phyloP scores from a whole-genome alignment of 2,797 vertebrate genomes.

The Diplodus sargus region DNA sequence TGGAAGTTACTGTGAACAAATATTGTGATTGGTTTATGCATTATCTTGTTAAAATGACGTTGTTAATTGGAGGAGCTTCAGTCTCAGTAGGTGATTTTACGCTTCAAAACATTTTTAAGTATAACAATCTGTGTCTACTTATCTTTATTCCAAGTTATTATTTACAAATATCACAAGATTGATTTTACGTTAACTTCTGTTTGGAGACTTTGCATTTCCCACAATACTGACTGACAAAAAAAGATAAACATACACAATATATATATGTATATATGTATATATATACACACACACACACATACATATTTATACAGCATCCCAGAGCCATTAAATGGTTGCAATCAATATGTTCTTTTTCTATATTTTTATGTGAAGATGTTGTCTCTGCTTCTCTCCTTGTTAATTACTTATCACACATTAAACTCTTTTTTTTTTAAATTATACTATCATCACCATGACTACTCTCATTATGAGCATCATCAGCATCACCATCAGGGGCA shows the following conservation, averaged over 20 bases:
- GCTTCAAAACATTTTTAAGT: background rate
- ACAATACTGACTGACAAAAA: no score
- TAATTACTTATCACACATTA: slow-evolving; percentile 1
- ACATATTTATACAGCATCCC: no score
- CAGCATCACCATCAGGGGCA: slow-evolving; percentile 5
- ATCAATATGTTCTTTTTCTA: background rate
- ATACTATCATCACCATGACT: background rate
- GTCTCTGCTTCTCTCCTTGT: background rate
- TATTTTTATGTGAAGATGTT: background rate
- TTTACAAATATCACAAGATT: background rate
- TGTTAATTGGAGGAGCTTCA: background rate
- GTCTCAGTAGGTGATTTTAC: background rate
- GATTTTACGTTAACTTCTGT: background rate
- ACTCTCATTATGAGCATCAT: slow-evolving; percentile 19
- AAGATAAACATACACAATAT: no score
- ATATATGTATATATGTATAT: no score
- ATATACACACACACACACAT: no score
- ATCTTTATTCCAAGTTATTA: background rate
- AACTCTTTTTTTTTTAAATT: background rate
- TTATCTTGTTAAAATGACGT: no score
- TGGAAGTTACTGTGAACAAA: no score
- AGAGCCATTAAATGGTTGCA: slow-evolving; percentile 1
- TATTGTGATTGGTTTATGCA: no score
- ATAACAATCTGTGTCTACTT: background rate
- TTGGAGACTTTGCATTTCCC: background rate